Conservation (phyloP, 1,140 invertebrate genomes). For the Conus betulinus region DNA sequence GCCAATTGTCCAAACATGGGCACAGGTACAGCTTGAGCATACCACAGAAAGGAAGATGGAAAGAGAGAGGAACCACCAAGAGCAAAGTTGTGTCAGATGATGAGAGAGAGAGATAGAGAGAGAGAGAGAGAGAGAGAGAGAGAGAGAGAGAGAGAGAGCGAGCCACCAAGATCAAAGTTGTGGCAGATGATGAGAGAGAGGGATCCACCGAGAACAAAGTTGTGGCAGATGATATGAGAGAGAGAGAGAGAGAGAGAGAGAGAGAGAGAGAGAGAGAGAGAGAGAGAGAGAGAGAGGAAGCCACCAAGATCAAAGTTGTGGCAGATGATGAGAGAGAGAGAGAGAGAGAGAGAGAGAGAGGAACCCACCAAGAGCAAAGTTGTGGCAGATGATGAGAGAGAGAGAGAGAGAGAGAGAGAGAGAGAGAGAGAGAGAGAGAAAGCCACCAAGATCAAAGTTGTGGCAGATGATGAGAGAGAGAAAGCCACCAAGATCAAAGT, state of each 20-base stretch:
- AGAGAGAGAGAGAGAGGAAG: conserved; percentile 70
- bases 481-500: conserved; percentile 41
- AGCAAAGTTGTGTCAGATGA: background rate
- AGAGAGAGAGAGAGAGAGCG: conserved; percentile 72
- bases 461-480: conserved; percentile 75
- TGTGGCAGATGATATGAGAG: conserved; percentile 76
- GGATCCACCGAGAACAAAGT: conserved; percentile 79
- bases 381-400: background rate
- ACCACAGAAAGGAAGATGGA: no score
- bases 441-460: conserved; percentile 80
- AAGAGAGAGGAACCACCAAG: no score
- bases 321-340: conserved; percentile 75
- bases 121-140: conserved; percentile 77
- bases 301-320: conserved; percentile 80
- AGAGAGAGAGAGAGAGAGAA: no score
- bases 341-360: no score
- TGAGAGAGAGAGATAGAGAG: conserved; percentile 77
- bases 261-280: conserved; percentile 28
- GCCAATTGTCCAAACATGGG: no score
- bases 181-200: background rate
- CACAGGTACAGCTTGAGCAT: no score
- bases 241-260: conserved; percentile 67
- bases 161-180: no score
- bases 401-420: no score
- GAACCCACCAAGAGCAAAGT: background rate